phyloP scores from a whole-genome alignment of 2,888 invertebrate genomes.

The Caenorhabditis auriculariae region DNA sequence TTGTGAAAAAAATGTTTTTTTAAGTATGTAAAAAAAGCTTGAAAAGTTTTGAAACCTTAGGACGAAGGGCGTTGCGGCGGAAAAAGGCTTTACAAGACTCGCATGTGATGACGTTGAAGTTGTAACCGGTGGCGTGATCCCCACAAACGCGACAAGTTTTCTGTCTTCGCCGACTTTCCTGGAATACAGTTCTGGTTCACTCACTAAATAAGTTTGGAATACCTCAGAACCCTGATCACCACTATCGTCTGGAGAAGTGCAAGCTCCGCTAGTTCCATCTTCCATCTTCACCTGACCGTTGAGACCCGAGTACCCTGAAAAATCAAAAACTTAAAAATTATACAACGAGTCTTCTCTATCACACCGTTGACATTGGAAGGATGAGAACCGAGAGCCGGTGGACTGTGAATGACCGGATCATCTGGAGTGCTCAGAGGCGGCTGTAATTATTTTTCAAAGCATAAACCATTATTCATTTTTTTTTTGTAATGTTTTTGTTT shows the following conservation, averaged over 20 bases:
- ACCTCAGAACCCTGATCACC: conserved; percentile 21
- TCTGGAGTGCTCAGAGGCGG: conserved; percentile 59
- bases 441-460: conserved; percentile 39
- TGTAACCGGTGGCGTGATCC: conserved; percentile 61
- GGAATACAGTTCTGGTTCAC: background rate
- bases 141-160: conserved; percentile 61
- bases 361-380: conserved; percentile 6
- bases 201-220: background rate
- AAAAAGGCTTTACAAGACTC: conserved; percentile 98
- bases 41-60: conserved; percentile 71
- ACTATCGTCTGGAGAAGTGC: conserved; percentile 36
- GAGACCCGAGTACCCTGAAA: too few relatives aligned
- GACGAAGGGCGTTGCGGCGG: conserved; percentile 85
- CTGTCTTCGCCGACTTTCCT: conserved; percentile 48
- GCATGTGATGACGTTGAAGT: conserved; percentile 60
- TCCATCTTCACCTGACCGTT: conserved; percentile 21
- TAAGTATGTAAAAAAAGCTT: background rate
- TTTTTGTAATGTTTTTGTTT: background rate
- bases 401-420: conserved; percentile 58
- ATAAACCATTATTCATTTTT: background rate
- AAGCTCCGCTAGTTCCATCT: conserved; percentile 22
- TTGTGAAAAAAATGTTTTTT: background rate
- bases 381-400: conserved; percentile 43
- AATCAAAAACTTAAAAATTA: background rate
- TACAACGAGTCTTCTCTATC: conserved; percentile 10